phyloP scores from a whole-genome alignment of 1,140 invertebrate species.

The Mylabris phalerata region DNA sequence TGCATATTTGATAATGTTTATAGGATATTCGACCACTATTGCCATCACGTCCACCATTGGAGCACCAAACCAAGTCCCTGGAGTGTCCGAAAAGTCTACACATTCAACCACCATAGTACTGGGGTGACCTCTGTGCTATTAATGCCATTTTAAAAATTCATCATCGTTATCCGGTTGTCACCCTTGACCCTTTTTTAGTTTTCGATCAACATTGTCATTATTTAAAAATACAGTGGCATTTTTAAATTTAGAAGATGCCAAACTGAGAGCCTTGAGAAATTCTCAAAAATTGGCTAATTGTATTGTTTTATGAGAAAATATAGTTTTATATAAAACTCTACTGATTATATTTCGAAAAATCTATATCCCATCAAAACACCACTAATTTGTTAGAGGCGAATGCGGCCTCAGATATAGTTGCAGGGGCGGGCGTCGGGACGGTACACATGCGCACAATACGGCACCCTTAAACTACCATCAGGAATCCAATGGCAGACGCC shows the following conservation, averaged over 20 bases:
- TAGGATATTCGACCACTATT: background rate
- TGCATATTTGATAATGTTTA: too few relatives aligned
- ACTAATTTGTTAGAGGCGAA: constrained; percentile 42
- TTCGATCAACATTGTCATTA: constrained; percentile 15
- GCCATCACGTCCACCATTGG: background rate
- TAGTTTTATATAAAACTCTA: constrained; percentile 17
- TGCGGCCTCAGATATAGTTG: constrained; percentile 31
- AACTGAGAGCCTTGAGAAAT: too few relatives aligned
- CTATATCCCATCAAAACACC: constrained; percentile 41
- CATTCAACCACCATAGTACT: constrained; percentile 1
- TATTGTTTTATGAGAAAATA: too few relatives aligned
- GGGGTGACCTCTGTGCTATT: constrained; percentile 19
- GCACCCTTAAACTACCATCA: constrained; percentile 18
- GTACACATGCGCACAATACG: constrained; percentile 20
- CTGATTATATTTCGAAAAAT: constrained; percentile 41
- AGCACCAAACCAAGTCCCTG: background rate
- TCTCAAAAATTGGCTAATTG: too few relatives aligned
- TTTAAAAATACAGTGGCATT: too few relatives aligned
- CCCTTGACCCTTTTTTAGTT: constrained; percentile 16
- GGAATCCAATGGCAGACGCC: constrained; percentile 36
- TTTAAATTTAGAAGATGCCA: too few relatives aligned
- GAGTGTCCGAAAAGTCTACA: constrained; percentile 7
- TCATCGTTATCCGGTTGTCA: constrained; percentile 23
- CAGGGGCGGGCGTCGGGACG: constrained; percentile 35
- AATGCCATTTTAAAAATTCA: constrained; percentile 24